Percentiles rank a stretch among this genome's conserved stretches.
Conservation (phyloP, 1,140 invertebrate species). For the Bradynema listronoti region DNA sequence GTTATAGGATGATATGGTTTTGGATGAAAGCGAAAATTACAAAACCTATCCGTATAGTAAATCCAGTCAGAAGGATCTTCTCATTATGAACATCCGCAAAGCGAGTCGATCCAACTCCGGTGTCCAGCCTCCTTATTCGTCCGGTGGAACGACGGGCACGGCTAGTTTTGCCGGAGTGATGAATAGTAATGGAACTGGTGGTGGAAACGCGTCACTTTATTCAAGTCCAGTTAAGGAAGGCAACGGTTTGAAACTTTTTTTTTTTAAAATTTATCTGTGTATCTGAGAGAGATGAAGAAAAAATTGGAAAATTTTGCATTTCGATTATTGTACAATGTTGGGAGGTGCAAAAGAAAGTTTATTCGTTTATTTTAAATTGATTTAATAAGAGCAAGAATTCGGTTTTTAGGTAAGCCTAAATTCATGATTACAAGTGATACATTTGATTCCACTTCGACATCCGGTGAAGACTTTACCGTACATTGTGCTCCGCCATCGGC, state of each 20-base stretch:
- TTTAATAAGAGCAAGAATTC: not conserved
- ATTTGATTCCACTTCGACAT: not conserved
- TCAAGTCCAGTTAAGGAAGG: not conserved
- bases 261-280: not conserved
- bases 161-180: not conserved
- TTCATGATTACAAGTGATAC: constrained; percentile 11
- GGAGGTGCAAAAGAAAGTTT: not conserved
- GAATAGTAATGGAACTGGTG: not conserved
- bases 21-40: constrained; percentile 24
- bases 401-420: not conserved
- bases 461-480: not conserved
- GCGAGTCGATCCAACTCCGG: constrained; percentile 3
- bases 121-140: not conserved
- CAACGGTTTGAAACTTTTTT: not conserved
- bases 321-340: not conserved
- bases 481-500: not conserved
- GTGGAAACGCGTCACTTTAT: not conserved
- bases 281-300: not conserved
- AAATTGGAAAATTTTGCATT: not conserved
- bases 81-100: constrained; percentile 14
- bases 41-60: constrained; percentile 31
- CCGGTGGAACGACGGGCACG: not conserved
- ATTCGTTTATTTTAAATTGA: not conserved
- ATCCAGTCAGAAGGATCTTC: constrained; percentile 25
- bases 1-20: no score